Evolutionary conservation across 2,113 vertebrate genomes (phyloP).

Genomic region (Brachypodius melanocephalos): DNA sequence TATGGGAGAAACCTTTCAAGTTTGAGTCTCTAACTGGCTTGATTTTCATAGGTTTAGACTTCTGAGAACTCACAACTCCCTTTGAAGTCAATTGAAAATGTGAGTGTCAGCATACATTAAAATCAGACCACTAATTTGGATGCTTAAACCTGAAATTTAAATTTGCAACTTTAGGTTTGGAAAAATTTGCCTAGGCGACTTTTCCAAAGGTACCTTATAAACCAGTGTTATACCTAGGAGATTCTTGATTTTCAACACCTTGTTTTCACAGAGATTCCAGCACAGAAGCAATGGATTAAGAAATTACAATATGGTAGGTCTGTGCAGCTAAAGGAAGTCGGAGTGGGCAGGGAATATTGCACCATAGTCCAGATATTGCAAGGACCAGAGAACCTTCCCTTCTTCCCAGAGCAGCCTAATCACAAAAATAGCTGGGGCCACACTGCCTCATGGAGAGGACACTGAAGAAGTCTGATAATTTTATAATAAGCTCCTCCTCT

Average conservation of each 20-base stretch:
- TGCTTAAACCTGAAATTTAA: constrained; percentile 49
- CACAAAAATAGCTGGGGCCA: background rate
- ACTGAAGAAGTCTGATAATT: background rate
- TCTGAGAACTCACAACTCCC: constrained; percentile 44
- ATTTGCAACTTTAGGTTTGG: background rate
- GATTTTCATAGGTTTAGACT: constrained; percentile 68
- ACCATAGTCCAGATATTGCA: background rate
- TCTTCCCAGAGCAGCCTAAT: background rate
- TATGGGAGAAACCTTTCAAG: constrained; percentile 58
- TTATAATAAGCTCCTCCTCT: background rate
- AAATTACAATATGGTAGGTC: background rate
- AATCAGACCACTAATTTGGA: constrained; percentile 65
- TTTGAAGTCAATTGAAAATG: constrained; percentile 56
- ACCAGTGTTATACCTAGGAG: background rate
- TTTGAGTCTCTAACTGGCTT: constrained; percentile 49
- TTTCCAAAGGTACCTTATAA: constrained; percentile 5
- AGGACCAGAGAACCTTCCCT: background rate
- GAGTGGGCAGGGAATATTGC: background rate
- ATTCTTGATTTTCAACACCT: background rate
- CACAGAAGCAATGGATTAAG: background rate
- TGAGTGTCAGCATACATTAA: constrained; percentile 63
- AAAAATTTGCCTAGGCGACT: background rate
- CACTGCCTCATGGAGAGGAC: background rate
- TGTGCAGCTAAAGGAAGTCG: background rate
- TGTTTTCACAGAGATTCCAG: background rate